A percentile compares a stretch with the other conserved stretches of the same genome.
Conservation (phyloP, 2,797 vertebrate genomes). For the Anas capensis region DNA sequence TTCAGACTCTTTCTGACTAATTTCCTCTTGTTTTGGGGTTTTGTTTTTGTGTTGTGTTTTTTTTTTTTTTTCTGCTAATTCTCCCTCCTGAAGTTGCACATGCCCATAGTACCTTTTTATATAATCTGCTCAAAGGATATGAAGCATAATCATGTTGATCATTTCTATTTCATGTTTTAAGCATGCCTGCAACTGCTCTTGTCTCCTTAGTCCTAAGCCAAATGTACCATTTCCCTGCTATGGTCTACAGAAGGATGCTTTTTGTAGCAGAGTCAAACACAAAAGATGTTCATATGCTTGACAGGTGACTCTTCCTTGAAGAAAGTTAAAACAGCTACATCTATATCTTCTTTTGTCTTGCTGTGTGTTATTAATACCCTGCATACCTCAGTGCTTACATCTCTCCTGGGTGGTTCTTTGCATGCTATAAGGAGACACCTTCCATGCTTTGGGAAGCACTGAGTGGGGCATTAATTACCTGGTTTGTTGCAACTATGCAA, state of each 20-base stretch:
- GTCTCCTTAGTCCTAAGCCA: slow-evolving; percentile 14
- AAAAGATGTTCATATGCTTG: background rate
- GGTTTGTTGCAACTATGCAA: background rate
- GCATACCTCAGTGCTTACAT: background rate
- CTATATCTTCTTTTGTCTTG: background rate
- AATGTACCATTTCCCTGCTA: background rate
- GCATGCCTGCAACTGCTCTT: background rate
- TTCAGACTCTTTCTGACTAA: slow-evolving; percentile 32
- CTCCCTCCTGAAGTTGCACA: slow-evolving; percentile 6
- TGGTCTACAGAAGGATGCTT: background rate
- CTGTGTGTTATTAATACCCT: background rate
- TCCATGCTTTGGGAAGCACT: background rate
- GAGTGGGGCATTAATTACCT: background rate
- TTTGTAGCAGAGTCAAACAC: background rate
- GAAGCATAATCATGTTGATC: slow-evolving; percentile 11
- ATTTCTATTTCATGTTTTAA: slow-evolving; percentile 33
- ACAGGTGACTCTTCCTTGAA: background rate
- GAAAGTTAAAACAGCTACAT: background rate
- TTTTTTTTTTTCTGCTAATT: slow-evolving; percentile 5
- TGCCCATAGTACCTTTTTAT: slow-evolving; percentile 23
- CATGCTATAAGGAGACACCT: background rate
- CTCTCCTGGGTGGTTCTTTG: background rate
- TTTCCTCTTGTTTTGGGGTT: background rate
- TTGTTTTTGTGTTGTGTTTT: background rate
- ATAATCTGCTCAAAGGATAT: slow-evolving; percentile 8